Evolutionary conservation across 2,797 vertebrate genomes (phyloP).

Genomic region (Sciurus carolinensis): DNA sequence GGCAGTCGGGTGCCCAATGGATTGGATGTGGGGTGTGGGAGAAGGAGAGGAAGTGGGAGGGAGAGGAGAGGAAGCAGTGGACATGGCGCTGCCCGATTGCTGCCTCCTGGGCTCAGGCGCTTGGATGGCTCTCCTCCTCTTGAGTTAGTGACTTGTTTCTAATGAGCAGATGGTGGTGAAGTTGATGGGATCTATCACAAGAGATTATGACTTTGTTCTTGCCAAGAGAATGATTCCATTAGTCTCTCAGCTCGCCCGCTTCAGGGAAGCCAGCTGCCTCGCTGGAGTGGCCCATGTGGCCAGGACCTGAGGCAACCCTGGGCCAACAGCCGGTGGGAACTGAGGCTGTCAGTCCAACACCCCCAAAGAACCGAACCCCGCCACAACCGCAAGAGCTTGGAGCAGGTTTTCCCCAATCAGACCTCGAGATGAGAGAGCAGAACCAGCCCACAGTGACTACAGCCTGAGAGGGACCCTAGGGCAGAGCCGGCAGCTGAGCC

Average conservation of each 20-base stretch:
- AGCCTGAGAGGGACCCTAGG: not conserved
- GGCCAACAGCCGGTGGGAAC: not conserved
- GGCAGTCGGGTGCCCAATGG: not conserved
- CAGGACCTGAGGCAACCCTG: not conserved
- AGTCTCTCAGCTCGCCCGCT: rapidly evolving
- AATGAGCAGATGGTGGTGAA: not conserved
- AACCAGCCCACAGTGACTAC: not conserved
- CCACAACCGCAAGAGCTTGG: too few species aligned
- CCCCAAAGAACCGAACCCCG: rapidly evolving
- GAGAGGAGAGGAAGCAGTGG: not conserved
- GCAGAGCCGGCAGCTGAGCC: too few species aligned
- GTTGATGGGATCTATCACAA: not conserved
- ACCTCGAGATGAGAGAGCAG: not conserved
- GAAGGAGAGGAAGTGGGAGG: not conserved
- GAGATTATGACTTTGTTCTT: not conserved
- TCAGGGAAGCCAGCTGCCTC: not conserved
- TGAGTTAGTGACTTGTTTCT: not conserved
- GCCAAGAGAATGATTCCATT: not conserved
- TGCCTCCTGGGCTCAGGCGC: too few species aligned
- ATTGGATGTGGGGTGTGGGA: not conserved
- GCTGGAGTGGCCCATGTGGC: not conserved
- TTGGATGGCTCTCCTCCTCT: not conserved
- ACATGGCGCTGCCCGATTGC: rapidly evolving
- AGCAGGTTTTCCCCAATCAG: not conserved
- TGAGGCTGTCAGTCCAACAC: not conserved